Conservation (phyloP, 2,888 invertebrate species). For the Cataglyphis altisquamis region DNA sequence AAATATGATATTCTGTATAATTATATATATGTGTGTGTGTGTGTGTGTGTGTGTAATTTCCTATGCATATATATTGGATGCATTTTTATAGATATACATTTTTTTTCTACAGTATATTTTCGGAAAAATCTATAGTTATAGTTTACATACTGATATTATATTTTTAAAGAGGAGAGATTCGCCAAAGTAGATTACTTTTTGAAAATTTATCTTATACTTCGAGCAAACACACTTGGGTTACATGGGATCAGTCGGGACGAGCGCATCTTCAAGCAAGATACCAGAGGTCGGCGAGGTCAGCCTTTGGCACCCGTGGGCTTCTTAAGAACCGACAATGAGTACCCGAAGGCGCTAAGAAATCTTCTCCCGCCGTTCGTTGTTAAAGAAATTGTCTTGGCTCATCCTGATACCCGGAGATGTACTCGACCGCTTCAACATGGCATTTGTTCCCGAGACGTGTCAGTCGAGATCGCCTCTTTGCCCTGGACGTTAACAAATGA, state of each 20-base stretch:
- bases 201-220: constrained; percentile 7
- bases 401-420: constrained; percentile 58
- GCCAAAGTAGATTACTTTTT: constrained; percentile 17
- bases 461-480: constrained; percentile 47
- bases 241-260: constrained; percentile 53
- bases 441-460: constrained; percentile 70
- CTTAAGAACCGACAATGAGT: constrained; percentile 69
- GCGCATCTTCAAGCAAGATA: constrained; percentile 56
- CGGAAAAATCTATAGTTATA: not conserved
- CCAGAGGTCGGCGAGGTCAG: constrained; percentile 56
- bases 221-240: constrained; percentile 12
- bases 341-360: constrained; percentile 69
- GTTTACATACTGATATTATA: not conserved
- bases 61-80: not conserved
- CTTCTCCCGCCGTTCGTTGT: constrained; percentile 63
- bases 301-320: constrained; percentile 61
- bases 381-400: constrained; percentile 74
- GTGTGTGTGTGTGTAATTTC: not conserved
- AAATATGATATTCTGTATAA: not conserved
- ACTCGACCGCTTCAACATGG: constrained; percentile 58
- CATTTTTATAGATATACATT: not conserved
- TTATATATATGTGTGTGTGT: too few relatives aligned
- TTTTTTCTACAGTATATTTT: not conserved
- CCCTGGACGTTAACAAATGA: constrained; percentile 75
- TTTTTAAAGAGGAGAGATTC: not conserved